These are phyloP conservation scores for Amphiduros pacificus DNA, from an alignment of 2,888 invertebrate species.

Conservation along the genomic window DNA sequence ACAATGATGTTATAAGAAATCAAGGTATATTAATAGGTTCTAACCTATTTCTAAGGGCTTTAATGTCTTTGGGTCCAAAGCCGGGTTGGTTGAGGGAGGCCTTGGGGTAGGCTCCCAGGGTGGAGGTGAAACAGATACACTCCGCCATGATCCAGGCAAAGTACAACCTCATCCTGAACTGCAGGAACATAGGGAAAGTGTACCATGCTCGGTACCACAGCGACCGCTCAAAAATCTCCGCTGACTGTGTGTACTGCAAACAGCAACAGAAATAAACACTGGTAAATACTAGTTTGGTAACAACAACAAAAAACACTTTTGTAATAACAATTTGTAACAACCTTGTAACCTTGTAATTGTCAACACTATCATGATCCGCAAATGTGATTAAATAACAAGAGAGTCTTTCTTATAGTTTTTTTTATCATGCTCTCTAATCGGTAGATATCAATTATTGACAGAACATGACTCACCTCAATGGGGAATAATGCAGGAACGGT, in stretches of 20 bases:
- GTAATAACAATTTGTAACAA: too few species aligned
- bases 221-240: slow-evolving; percentile 75
- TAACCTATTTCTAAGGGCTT: slow-evolving; percentile 46
- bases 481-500: slow-evolving; percentile 44
- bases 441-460: too few species aligned
- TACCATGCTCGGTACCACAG: slow-evolving; percentile 81
- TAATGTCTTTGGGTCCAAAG: slow-evolving; percentile 74
- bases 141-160: slow-evolving; percentile 87
- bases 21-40: too few species aligned
- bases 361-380: too few species aligned
- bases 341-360: too few species aligned
- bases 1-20: too few species aligned
- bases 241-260: slow-evolving; percentile 77
- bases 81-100: slow-evolving; percentile 73
- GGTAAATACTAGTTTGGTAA: too few species aligned
- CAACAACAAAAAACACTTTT: too few species aligned
- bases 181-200: slow-evolving; percentile 82
- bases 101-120: slow-evolving; percentile 88
- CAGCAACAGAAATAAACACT: neutral
- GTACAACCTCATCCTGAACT: slow-evolving; percentile 88
- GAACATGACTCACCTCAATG: slow-evolving; percentile 43
- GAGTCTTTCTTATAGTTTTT: too few species aligned
- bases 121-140: slow-evolving; percentile 86
- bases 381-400: too few species aligned
- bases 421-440: too few species aligned